These are phyloP conservation scores for Agapornis roseicollis DNA, from an alignment of 2,113 vertebrate genomes.

Conservation along the genomic window DNA sequence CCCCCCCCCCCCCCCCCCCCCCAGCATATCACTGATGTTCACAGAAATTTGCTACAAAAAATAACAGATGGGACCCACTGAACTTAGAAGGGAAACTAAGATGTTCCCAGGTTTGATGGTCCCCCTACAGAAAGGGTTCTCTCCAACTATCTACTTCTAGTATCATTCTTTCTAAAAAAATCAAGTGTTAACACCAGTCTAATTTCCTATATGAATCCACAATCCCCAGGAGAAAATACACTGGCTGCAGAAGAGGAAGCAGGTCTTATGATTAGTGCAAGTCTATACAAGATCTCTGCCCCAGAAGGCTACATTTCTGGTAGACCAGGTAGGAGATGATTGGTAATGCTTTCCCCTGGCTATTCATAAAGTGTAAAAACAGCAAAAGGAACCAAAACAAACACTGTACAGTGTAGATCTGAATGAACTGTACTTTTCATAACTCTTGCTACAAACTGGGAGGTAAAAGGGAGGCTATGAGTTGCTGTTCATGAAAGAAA, in stretches of 20 bases:
- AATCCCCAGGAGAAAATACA: not conserved
- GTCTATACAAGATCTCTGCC: rapidly evolving
- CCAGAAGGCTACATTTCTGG: not conserved
- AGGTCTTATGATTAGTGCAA: rapidly evolving
- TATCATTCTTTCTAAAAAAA: not conserved
- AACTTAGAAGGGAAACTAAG: not conserved
- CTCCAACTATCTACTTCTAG: not conserved
- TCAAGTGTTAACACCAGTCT: not conserved
- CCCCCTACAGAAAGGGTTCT: not conserved
- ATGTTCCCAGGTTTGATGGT: not conserved
- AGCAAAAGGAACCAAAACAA: not conserved
- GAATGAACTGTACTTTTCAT: not conserved
- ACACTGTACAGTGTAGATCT: not conserved
- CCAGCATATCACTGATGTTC: not conserved
- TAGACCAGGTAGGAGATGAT: not conserved
- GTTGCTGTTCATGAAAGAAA: not conserved
- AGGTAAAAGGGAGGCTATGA: not conserved
- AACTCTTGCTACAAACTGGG: not conserved
- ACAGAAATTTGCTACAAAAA: not conserved
- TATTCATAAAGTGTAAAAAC: not conserved
- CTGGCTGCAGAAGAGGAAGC: not conserved
- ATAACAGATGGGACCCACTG: not conserved
- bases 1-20: too few relatives aligned
- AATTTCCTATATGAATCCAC: not conserved
- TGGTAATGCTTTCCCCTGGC: not conserved